Evolutionary conservation across 64 coral and sea anemone species (phyloP).

Genomic region (Stylophora pistillata): DNA sequence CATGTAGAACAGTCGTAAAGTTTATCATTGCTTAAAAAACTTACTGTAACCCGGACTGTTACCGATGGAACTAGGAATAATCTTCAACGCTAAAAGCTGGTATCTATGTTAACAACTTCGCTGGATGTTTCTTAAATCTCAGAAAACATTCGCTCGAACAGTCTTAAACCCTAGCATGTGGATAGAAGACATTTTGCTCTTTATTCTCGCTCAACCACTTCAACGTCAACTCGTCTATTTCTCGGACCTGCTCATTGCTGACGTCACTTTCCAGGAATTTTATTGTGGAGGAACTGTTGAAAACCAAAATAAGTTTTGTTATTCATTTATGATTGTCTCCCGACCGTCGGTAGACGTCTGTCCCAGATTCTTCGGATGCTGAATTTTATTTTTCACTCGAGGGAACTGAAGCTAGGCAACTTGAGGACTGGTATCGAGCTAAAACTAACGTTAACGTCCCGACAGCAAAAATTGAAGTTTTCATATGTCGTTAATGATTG

Average conservation of each 20-base stretch:
- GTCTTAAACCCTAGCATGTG: background rate
- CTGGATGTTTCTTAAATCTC: background rate
- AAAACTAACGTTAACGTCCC: too few relatives aligned
- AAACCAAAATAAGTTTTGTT: background rate
- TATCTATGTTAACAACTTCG: background rate
- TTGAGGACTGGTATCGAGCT: too few relatives aligned
- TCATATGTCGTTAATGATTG: too few relatives aligned
- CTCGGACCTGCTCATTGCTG: slow-evolving; percentile 10
- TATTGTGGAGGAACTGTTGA: background rate
- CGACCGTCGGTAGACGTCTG: too few relatives aligned
- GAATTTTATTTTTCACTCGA: too few relatives aligned
- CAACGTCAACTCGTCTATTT: background rate
- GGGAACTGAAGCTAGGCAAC: too few relatives aligned
- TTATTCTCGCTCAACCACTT: background rate
- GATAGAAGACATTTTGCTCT: background rate
- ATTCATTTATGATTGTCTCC: background rate
- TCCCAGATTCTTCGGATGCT: too few relatives aligned
- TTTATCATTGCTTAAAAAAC: too few relatives aligned
- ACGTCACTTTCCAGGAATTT: background rate
- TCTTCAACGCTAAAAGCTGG: background rate
- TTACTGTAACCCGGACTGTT: too few relatives aligned
- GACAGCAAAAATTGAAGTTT: too few relatives aligned
- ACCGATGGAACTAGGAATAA: too few relatives aligned
- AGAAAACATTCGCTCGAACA: background rate
- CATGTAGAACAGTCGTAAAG: too few relatives aligned